These are phyloP conservation scores for Gryllus bimaculatus DNA, from an alignment of 1,140 invertebrate species.

Conservation along the genomic window DNA sequence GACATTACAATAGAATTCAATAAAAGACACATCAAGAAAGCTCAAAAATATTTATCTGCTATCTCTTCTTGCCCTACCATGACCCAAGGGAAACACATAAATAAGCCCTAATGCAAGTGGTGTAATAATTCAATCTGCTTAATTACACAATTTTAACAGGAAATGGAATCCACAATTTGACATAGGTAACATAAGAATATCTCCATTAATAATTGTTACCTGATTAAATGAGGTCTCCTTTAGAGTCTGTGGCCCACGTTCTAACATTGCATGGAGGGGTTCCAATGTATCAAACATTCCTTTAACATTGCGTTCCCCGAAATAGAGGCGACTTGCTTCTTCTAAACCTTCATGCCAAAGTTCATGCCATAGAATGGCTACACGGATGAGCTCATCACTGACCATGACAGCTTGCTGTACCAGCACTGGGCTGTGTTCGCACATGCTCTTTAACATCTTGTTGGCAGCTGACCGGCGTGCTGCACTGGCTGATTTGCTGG, in stretches of 20 bases:
- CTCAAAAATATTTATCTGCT: too few species aligned
- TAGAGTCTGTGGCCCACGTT: constrained; percentile 84
- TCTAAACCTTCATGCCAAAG: constrained; percentile 98
- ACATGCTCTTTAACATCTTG: constrained; percentile 91
- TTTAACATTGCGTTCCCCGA: constrained; percentile 87
- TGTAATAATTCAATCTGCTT: too few species aligned
- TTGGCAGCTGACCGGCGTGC: constrained; percentile 82
- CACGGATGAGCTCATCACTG: constrained; percentile 93
- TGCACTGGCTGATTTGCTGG: constrained; percentile 83
- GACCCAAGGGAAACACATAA: too few species aligned
- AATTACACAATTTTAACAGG: too few species aligned
- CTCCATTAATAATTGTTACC: constrained; percentile 29
- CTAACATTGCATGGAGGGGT: constrained; percentile 88
- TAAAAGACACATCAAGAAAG: too few species aligned
- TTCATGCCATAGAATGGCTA: constrained; percentile 99
- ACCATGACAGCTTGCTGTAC: constrained; percentile 87
- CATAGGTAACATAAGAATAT: too few species aligned
- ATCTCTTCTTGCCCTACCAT: too few species aligned
- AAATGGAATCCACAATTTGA: too few species aligned
- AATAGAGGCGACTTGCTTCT: constrained; percentile 93
- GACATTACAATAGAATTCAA: too few species aligned
- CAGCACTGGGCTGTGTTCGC: constrained; percentile 81
- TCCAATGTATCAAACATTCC: constrained; percentile 95
- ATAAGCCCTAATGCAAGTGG: too few species aligned
- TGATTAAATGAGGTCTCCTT: constrained; percentile 97